Base-by-base conservation (phyloP, 2,797 vertebrate species). In the Spondyliosoma cantharus region DNA sequence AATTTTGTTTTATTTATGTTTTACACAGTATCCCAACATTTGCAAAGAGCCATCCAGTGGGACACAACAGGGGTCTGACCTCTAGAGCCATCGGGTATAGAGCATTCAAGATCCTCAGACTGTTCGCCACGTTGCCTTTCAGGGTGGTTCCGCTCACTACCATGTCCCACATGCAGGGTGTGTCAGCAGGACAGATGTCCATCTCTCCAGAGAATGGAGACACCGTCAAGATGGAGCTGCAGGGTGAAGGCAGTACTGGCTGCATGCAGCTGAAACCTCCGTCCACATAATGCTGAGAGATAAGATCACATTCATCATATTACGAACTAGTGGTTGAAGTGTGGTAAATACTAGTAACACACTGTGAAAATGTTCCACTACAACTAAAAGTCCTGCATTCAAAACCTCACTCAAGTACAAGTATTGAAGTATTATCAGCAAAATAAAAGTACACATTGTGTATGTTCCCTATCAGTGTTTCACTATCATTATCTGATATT, bases 171-270 rank as follows among this genome's bases (percentile, higher is more conserved):
- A 93, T 93, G 85, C 91, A 93, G 14, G 92, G 85, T 0, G 92
- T 90, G 48, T 95, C 95, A 0, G 90, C 79, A 0, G 97, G 97
- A 48, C 97, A 98, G 89, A 98, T 97, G 87, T 97, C 97, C 1
- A 92, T 92, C 71, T 97, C 96, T 20, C 97, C 97, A 0, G 96
- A 96, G 91, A 98, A 99, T 0, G 97, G 96, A 57, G 94, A 97
- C 79, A 98, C 95, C 0, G 97, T 98, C 90, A 98, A 89, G 17
- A 95, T 94, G 0, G 90, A 89, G 0, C 89, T 91, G 84, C 91
- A 63, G 17, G 80, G 24, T 6, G 22, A 27, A 53, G 92, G 90
- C 74, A 93, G 78, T 0, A 92, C 80, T 0, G 97, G 97, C 88
- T 96, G 96, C 87, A 97, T 95, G 77, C 93, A 89, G 0, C 94